phyloP scores from a whole-genome alignment of 2,113 vertebrate species.

The Symphodus melops region DNA sequence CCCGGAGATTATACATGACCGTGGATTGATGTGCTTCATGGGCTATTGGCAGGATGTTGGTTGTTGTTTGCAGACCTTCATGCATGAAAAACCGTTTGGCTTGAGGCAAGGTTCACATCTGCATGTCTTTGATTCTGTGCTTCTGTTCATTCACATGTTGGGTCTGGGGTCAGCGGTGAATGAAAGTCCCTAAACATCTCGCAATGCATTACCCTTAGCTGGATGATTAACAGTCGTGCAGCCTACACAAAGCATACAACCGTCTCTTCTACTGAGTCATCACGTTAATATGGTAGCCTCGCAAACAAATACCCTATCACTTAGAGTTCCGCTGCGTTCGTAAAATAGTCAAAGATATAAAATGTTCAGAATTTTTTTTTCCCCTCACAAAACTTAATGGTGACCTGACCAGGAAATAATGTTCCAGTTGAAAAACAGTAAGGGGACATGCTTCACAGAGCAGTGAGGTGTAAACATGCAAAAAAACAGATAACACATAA shows the following conservation, averaged over 20 bases:
- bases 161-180: constrained; percentile 39
- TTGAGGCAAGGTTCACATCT: constrained; percentile 48
- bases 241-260: background rate
- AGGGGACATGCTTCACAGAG: too few relatives aligned
- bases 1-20: constrained; percentile 48
- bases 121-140: constrained; percentile 52
- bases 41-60: constrained; percentile 55
- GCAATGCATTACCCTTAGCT: constrained; percentile 3
- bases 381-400: too few relatives aligned
- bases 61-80: constrained; percentile 60
- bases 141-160: constrained; percentile 35
- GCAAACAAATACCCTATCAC: too few relatives aligned
- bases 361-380: too few relatives aligned
- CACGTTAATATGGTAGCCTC: too few relatives aligned
- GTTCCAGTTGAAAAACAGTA: too few relatives aligned
- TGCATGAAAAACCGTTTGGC: constrained; percentile 38
- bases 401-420: too few relatives aligned
- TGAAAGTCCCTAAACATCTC: constrained; percentile 26
- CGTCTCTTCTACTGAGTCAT: too few relatives aligned
- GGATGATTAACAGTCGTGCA: constrained; percentile 8
- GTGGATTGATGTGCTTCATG: constrained; percentile 39
- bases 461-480: too few relatives aligned
- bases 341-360: too few relatives aligned
- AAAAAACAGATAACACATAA: too few relatives aligned
- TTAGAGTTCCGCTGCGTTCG: too few relatives aligned